phyloP scores from a whole-genome alignment of 1,140 invertebrate genomes.

The Pantala flavescens region DNA sequence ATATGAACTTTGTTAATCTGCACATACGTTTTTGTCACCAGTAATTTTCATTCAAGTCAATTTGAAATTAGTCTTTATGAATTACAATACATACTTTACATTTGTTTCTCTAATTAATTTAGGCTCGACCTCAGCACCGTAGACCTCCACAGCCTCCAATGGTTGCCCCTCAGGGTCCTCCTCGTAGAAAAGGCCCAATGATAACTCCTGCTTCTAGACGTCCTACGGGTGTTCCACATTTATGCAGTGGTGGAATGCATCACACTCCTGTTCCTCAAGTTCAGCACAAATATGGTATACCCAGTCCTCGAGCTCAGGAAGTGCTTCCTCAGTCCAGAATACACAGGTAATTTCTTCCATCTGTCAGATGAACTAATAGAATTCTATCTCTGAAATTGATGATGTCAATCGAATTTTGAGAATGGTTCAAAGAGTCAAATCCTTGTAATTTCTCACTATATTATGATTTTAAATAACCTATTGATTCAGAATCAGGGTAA shows the following conservation, averaged over 20 bases:
- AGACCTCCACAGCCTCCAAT: not conserved
- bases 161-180: not conserved
- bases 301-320: not conserved
- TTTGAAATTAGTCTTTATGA: no score
- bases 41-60: no score
- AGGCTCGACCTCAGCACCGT: not conserved
- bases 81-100: no score
- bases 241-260: not conserved
- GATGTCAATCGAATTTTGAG: no score
- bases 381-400: no score
- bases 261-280: not conserved
- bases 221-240: not conserved
- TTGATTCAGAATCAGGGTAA: no score
- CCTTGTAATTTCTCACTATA: no score
- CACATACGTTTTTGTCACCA: no score
- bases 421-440: no score
- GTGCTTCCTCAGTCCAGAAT: not conserved
- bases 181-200: not conserved
- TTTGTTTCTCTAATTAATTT: not conserved
- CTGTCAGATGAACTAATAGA: no score
- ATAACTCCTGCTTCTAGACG: not conserved
- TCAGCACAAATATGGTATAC: not conserved
- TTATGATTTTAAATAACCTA: no score
- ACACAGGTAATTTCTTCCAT: not conserved
- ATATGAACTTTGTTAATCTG: no score